Conservation (phyloP, 2,113 vertebrate species). For the Sebastes schlegelii region DNA sequence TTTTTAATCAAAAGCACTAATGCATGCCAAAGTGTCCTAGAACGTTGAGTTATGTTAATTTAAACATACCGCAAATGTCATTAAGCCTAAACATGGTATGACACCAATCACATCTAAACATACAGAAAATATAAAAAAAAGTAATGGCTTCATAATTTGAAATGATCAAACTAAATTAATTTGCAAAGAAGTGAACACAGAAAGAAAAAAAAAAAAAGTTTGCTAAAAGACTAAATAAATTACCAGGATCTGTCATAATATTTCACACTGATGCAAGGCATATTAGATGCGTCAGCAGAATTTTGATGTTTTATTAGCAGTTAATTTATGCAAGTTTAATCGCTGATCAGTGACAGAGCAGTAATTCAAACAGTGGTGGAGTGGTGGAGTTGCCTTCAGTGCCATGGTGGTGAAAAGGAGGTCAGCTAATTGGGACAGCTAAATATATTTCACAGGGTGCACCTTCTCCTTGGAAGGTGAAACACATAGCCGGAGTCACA, state of each 20-base stretch:
- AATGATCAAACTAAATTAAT: slow-evolving; percentile 6
- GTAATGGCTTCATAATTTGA: background rate
- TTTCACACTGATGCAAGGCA: background rate
- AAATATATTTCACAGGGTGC: slow-evolving; percentile 81
- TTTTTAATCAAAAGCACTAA: background rate
- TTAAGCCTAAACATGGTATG: background rate
- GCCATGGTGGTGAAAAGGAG: slow-evolving; percentile 74
- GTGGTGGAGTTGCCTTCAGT: slow-evolving; percentile 49
- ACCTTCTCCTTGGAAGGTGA: slow-evolving; percentile 72
- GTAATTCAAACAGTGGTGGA: slow-evolving; percentile 55
- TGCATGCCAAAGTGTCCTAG: too few species aligned
- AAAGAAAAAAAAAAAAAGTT: background rate
- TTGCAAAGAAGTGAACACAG: background rate
- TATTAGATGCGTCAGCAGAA: slow-evolving; percentile 20
- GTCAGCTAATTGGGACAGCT: slow-evolving; percentile 85
- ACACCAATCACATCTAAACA: background rate
- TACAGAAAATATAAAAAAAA: background rate
- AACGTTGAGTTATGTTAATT: background rate
- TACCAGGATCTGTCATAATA: background rate
- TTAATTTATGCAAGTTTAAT: slow-evolving; percentile 44
- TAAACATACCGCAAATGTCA: background rate
- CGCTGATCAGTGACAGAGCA: slow-evolving; percentile 56
- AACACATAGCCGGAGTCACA: slow-evolving; percentile 29
- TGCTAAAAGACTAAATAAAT: background rate
- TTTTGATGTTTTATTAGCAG: background rate